A percentile compares a stretch with the other conserved stretches of the same genome.
phyloP scores from a whole-genome alignment of 2,888 invertebrate genomes.

The Gari tellinella region DNA sequence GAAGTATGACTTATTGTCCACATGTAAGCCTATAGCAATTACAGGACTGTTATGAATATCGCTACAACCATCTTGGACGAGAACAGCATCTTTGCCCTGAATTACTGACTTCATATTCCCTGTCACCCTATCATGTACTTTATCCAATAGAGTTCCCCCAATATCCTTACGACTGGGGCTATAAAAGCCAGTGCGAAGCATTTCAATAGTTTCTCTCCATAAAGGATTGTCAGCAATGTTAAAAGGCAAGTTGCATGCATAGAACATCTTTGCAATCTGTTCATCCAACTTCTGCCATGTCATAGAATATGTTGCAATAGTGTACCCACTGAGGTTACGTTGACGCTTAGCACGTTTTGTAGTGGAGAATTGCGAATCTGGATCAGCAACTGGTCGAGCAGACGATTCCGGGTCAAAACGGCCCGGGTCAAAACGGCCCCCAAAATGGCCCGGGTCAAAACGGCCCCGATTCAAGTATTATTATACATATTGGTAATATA shows the following conservation, averaged over 20 bases:
- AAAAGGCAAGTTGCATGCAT: constrained; percentile 42
- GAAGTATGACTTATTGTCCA: constrained; percentile 29
- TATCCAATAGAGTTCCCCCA: constrained; percentile 26
- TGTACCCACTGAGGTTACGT: too few relatives aligned
- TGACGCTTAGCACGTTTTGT: too few relatives aligned
- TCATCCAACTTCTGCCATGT: constrained; percentile 28
- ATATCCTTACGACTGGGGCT: constrained; percentile 34
- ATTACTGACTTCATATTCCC: constrained; percentile 12
- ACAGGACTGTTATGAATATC: constrained; percentile 47
- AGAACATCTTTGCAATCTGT: constrained; percentile 45
- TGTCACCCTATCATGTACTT: constrained; percentile 22
- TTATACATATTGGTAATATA: too few relatives aligned
- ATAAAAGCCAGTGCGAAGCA: constrained; percentile 37
- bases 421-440: too few relatives aligned
- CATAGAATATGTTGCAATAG: too few relatives aligned
- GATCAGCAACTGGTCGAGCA: too few relatives aligned
- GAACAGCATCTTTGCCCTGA: constrained; percentile 29
- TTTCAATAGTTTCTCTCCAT: constrained; percentile 23
- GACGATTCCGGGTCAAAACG: too few relatives aligned
- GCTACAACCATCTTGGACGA: constrained; percentile 43
- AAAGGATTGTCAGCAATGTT: constrained; percentile 31
- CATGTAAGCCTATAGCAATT: constrained; percentile 33
- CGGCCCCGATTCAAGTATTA: too few relatives aligned
- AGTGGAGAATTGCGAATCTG: too few relatives aligned
- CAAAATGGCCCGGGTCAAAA: too few relatives aligned